Evolutionary conservation across 2,113 vertebrate species (phyloP).

Genomic region (Dasypus novemcinctus): DNA sequence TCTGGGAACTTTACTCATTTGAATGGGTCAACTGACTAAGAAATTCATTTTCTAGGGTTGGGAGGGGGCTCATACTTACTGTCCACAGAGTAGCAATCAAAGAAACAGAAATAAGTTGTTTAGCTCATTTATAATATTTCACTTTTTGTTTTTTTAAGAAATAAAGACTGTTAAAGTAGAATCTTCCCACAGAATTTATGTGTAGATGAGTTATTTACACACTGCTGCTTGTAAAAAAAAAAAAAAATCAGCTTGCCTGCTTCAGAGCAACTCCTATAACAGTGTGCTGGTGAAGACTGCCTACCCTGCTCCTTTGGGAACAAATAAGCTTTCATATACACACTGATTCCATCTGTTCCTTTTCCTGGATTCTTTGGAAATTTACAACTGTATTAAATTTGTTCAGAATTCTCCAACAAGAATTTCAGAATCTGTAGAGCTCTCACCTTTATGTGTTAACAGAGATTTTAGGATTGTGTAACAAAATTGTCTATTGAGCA

Average conservation of each 20-base stretch:
- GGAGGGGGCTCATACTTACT: neutral
- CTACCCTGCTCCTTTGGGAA: neutral
- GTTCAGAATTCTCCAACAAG: neutral
- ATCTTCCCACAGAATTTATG: neutral
- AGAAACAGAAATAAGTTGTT: neutral
- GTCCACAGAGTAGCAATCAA: neutral
- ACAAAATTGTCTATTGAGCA: slow-evolving; percentile 27
- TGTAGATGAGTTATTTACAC: neutral
- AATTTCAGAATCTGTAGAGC: neutral
- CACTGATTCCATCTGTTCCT: neutral
- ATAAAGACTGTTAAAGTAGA: neutral
- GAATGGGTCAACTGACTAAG: neutral
- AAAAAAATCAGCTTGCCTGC: neutral
- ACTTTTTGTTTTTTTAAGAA: neutral
- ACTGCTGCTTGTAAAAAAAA: neutral
- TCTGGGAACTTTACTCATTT: neutral
- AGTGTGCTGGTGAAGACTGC: neutral
- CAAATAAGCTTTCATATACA: neutral
- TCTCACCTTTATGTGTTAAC: neutral
- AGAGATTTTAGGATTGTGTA: slow-evolving; percentile 25
- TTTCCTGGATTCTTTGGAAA: slow-evolving; percentile 22
- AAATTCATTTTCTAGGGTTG: neutral
- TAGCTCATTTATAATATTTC: neutral
- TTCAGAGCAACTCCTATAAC: neutral
- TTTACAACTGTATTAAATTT: neutral